These are phyloP conservation scores for Grus americana DNA, from an alignment of 2,113 vertebrate species.

Conservation along the genomic window DNA sequence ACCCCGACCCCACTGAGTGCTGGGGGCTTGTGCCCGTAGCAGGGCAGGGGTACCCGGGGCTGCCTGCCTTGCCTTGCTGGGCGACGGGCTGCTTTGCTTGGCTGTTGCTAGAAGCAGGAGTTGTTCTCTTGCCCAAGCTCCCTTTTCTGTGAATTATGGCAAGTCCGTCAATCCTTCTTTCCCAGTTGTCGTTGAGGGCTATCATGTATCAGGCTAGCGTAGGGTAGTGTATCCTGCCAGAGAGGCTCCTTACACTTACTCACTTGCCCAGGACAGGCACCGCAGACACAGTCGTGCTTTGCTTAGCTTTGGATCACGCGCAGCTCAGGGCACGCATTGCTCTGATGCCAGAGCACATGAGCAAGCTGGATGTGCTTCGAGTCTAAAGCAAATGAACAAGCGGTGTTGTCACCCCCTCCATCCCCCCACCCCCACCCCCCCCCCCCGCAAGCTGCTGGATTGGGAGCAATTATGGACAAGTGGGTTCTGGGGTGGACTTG, in stretches of 20 bases:
- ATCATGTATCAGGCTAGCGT: background rate
- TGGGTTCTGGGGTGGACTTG: background rate
- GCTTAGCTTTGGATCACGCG: background rate
- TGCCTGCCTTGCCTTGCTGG: background rate
- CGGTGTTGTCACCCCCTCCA: background rate
- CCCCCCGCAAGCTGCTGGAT: background rate
- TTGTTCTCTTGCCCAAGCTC: background rate
- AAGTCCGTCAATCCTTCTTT: background rate
- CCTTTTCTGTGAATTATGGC: background rate
- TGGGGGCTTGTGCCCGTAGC: background rate
- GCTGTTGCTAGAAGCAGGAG: background rate
- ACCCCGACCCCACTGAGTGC: fast-evolving
- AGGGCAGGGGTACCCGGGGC: background rate
- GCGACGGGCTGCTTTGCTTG: fast-evolving
- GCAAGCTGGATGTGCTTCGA: background rate
- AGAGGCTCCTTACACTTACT: background rate
- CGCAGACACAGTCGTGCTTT: fast-evolving
- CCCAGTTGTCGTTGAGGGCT: background rate
- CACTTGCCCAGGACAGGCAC: background rate
- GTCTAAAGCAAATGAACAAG: background rate
- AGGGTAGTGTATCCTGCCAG: background rate
- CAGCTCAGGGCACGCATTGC: background rate
- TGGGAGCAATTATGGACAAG: background rate
- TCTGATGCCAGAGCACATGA: background rate
- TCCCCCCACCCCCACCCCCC: too few species aligned